These are phyloP conservation scores for Lumbricus terrestris DNA, from an alignment of 2,888 invertebrate species.

Conservation along the genomic window DNA sequence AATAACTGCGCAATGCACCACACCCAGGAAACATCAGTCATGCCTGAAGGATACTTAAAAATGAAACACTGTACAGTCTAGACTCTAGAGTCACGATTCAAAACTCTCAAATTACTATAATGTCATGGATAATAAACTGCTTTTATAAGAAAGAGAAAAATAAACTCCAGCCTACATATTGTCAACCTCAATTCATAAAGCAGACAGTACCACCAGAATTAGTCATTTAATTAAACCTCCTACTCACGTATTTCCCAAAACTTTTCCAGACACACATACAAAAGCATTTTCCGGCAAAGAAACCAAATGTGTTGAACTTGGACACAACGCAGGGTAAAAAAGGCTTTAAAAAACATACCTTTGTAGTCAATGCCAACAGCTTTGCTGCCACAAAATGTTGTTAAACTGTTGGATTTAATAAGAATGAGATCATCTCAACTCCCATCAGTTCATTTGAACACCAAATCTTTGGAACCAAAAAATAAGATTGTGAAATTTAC, in stretches of 20 bases:
- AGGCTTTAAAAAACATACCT: no score
- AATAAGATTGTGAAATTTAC: not conserved
- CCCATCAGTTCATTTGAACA: not conserved
- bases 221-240: not conserved
- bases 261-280: slow-evolving; percentile 3
- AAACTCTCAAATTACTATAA: not conserved
- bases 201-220: not conserved
- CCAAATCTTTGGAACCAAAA: not conserved
- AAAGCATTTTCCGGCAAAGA: not conserved
- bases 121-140: not conserved
- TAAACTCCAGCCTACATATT: not conserved
- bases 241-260: not conserved
- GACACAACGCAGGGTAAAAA: not conserved
- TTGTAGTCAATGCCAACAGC: no score
- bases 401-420: no score
- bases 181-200: not conserved
- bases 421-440: not conserved
- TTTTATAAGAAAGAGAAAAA: not conserved
- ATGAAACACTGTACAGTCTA: not conserved
- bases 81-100: not conserved
- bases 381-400: no score
- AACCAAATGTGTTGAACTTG: not conserved
- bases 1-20: no score
- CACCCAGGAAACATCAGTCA: not conserved
- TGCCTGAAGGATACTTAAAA: not conserved